Evolutionary conservation across 2,113 vertebrate species (phyloP).

Genomic region (Thunnus maccoyii): DNA sequence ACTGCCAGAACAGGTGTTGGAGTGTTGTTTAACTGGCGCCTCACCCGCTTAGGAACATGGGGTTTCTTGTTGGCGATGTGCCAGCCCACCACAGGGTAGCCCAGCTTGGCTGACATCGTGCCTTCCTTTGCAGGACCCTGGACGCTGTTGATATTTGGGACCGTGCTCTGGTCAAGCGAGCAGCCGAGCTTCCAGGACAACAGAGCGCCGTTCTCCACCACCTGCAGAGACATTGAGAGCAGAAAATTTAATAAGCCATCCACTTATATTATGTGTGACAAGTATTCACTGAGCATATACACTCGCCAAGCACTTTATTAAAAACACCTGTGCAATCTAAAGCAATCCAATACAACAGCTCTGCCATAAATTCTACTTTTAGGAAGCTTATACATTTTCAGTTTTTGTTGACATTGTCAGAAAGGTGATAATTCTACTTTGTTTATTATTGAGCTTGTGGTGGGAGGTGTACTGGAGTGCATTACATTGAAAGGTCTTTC

Average conservation of each 20-base stretch:
- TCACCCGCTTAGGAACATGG: conserved; percentile 91
- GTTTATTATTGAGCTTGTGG: no score
- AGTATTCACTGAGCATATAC: no score
- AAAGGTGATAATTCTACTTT: no score
- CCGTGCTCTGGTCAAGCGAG: conserved; percentile 92
- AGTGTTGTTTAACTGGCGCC: conserved; percentile 91
- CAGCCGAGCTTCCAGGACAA: conserved; percentile 98
- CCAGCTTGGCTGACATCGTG: conserved; percentile 94
- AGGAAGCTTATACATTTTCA: no score
- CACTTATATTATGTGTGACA: no score
- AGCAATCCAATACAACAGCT: no score
- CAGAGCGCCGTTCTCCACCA: conserved; percentile 96
- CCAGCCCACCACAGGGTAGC: conserved; percentile 98
- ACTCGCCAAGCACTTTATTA: no score
- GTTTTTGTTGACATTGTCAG: no score
- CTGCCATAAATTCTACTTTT: no score
- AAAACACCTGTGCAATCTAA: neutral
- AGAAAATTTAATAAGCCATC: neutral
- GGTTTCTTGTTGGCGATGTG: conserved; percentile 99
- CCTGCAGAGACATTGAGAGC: conserved; percentile 61
- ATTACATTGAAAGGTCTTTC: no score
- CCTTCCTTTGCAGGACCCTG: conserved; percentile 95
- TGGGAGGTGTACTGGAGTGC: no score
- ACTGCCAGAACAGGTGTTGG: conserved; percentile 90
- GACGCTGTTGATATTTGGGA: conserved; percentile 93